Conservation (phyloP, 1,140 invertebrate genomes). For the Agraylea sexmaculata region DNA sequence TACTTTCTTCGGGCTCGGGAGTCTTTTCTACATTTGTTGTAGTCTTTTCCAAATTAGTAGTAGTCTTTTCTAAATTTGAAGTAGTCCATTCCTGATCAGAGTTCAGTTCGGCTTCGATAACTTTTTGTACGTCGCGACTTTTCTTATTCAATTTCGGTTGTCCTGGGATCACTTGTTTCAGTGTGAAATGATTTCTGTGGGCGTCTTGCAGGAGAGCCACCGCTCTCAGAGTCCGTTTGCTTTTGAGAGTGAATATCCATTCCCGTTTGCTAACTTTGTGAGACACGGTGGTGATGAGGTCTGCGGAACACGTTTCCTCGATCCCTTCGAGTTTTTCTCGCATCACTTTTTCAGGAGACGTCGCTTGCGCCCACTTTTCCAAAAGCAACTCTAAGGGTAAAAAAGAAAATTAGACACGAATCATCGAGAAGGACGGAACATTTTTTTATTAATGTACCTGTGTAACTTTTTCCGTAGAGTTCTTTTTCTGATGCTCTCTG, state of each 20-base stretch:
- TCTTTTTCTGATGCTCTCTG: slow-evolving; percentile 55
- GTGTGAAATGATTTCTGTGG: slow-evolving; percentile 57
- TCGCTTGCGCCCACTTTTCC: slow-evolving; percentile 49
- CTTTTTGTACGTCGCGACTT: slow-evolving; percentile 20
- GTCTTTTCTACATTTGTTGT: slow-evolving; percentile 18
- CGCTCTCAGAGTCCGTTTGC: slow-evolving; percentile 39
- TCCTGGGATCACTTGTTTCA: slow-evolving; percentile 39
- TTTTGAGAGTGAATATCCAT: slow-evolving; percentile 55
- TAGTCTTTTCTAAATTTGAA: too few relatives aligned
- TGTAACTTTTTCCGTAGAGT: slow-evolving; percentile 52
- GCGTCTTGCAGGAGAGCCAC: slow-evolving; percentile 61
- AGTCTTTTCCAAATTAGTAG: too few relatives aligned
- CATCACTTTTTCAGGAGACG: slow-evolving; percentile 46
- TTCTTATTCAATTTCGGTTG: slow-evolving; percentile 23
- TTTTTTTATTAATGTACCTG: slow-evolving; percentile 16
- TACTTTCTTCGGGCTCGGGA: slow-evolving; percentile 26
- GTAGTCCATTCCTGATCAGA: slow-evolving; percentile 49
- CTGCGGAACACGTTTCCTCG: slow-evolving; percentile 46
- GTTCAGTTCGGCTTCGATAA: slow-evolving; percentile 28
- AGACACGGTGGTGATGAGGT: slow-evolving; percentile 49
- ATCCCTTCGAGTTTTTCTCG: slow-evolving; percentile 46
- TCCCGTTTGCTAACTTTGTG: slow-evolving; percentile 53
- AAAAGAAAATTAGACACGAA: neutral
- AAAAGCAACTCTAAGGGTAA: slow-evolving; percentile 45
- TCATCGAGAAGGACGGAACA: neutral